These are phyloP conservation scores for Oscheius sp. DNA, from an alignment of 2,888 invertebrate species.

Conservation along the genomic window DNA sequence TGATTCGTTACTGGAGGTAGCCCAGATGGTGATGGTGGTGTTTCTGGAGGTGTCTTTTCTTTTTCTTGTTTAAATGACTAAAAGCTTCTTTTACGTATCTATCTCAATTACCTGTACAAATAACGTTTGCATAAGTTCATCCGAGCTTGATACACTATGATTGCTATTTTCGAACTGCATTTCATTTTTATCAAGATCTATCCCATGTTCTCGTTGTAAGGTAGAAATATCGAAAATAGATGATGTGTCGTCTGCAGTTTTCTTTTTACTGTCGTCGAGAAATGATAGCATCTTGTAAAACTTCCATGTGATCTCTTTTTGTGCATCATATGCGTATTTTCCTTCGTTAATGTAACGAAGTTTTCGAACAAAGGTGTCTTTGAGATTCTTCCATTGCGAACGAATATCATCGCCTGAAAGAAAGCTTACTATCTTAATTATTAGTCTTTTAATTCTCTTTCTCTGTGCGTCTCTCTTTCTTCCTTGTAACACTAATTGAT, in stretches of 20 bases:
- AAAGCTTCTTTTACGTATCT: too few relatives aligned
- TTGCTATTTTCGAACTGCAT: slow-evolving; percentile 38
- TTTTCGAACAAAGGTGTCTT: slow-evolving; percentile 57
- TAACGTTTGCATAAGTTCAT: slow-evolving; percentile 33
- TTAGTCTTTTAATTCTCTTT: too few relatives aligned
- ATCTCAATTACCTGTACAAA: slow-evolving; percentile 1
- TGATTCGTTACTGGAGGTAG: neutral
- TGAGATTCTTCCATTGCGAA: slow-evolving; percentile 59
- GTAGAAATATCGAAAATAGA: slow-evolving; percentile 23
- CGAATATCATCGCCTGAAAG: slow-evolving; percentile 51
- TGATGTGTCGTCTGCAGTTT: slow-evolving; percentile 29
- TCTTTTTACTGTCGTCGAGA: slow-evolving; percentile 50
- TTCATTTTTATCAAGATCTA: slow-evolving; percentile 31
- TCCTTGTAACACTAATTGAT: too few relatives aligned
- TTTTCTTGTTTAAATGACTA: slow-evolving; percentile 17
- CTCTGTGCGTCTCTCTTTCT: too few relatives aligned
- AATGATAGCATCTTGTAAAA: slow-evolving; percentile 54
- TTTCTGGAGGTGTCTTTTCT: slow-evolving; percentile 17
- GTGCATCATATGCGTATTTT: slow-evolving; percentile 50
- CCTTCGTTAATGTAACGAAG: slow-evolving; percentile 55
- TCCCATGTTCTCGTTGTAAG: slow-evolving; percentile 28
- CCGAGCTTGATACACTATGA: slow-evolving; percentile 36
- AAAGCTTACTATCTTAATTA: too few relatives aligned
- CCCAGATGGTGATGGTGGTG: slow-evolving; percentile 2
- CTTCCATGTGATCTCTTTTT: slow-evolving; percentile 59